Percentiles rank a stretch among this genome's conserved stretches.
Evolutionary conservation across 1,140 invertebrate species (phyloP).

Genomic region (Drosophila pectinifera): DNA sequence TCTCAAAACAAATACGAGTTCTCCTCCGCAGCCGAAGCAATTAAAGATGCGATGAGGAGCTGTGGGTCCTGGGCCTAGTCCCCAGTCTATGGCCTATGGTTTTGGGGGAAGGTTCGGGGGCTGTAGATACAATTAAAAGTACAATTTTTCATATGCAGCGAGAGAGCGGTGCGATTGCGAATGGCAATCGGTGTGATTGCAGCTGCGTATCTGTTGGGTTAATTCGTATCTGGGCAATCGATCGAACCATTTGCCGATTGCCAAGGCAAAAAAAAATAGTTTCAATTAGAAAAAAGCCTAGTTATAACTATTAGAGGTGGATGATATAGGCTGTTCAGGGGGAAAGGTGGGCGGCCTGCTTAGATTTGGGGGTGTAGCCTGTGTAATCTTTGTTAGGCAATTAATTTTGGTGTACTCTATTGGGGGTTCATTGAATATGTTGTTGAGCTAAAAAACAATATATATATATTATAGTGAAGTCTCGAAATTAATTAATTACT

Average conservation of each 20-base stretch:
- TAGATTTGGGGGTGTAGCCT: constrained; percentile 41
- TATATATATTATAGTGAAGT: no score
- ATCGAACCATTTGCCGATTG: constrained; percentile 49
- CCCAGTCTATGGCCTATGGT: not conserved
- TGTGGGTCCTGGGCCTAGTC: not conserved
- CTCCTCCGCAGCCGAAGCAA: constrained; percentile 48
- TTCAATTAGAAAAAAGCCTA: constrained; percentile 69
- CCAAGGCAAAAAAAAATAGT: constrained; percentile 11
- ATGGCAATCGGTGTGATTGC: constrained; percentile 40
- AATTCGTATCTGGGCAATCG: constrained; percentile 73
- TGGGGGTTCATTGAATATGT: not conserved
- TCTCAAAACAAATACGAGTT: constrained; percentile 63
- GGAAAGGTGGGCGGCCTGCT: constrained; percentile 17
- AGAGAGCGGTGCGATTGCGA: constrained; percentile 28
- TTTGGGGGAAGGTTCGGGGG: not conserved
- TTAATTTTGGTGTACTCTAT: constrained; percentile 45
- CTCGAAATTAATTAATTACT: no score
- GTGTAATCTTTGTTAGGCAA: constrained; percentile 63
- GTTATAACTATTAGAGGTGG: constrained; percentile 40
- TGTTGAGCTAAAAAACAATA: not conserved
- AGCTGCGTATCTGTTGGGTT: constrained; percentile 57
- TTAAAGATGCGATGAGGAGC: constrained; percentile 59
- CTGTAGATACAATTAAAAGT: constrained; percentile 66
- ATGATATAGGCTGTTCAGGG: not conserved
- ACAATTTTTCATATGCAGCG: constrained; percentile 65